phyloP scores from a whole-genome alignment of 2,888 invertebrate genomes.

The Hermodice carunculata region DNA sequence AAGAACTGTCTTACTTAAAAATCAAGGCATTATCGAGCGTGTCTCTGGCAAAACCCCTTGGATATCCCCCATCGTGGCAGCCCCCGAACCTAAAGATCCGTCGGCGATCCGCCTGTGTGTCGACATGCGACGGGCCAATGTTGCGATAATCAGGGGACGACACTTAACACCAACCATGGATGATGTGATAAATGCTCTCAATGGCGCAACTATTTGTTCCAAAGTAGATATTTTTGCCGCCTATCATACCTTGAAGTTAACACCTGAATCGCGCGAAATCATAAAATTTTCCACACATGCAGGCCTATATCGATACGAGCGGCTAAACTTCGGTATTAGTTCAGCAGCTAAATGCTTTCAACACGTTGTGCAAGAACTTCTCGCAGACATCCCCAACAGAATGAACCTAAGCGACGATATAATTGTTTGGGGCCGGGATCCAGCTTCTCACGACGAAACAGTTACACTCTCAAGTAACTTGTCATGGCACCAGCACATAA shows the following conservation, averaged over 20 bases:
- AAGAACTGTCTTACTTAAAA: background rate
- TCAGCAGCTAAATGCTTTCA: conserved; percentile 70
- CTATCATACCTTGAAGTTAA: conserved; percentile 43
- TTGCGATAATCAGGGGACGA: conserved; percentile 38
- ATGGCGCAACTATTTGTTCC: conserved; percentile 37
- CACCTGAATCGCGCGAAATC: conserved; percentile 40
- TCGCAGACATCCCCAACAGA: conserved; percentile 57
- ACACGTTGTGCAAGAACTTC: conserved; percentile 62
- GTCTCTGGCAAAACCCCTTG: background rate
- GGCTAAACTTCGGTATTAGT: conserved; percentile 39
- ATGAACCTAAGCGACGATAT: conserved; percentile 68
- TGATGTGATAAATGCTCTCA: conserved; percentile 40
- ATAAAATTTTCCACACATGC: conserved; percentile 42
- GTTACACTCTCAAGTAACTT: no score
- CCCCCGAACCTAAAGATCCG: background rate
- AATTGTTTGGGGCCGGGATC: conserved; percentile 49
- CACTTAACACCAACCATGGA: conserved; percentile 41
- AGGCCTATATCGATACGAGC: conserved; percentile 40
- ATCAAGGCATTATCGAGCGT: background rate
- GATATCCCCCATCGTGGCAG: background rate
- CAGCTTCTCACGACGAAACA: conserved; percentile 41
- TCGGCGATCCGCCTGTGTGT: conserved; percentile 33
- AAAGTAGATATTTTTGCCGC: conserved; percentile 41
- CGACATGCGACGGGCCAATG: conserved; percentile 45
- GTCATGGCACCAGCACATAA: no score